Conservation (phyloP, 2,888 invertebrate species). For the Erebia aethiops region DNA sequence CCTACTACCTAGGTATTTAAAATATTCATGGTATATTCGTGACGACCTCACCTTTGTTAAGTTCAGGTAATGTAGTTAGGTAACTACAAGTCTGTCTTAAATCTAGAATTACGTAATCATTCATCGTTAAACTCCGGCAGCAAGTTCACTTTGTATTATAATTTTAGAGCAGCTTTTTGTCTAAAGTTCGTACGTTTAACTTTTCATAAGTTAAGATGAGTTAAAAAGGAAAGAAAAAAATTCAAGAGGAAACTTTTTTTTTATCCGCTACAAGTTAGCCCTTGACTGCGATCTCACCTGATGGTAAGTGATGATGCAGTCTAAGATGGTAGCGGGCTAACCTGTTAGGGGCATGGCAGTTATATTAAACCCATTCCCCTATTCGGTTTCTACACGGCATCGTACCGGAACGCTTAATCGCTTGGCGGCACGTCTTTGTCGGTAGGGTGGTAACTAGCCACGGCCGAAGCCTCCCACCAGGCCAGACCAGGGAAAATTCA, state of each 20-base stretch:
- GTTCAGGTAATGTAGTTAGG: conserved; percentile 14
- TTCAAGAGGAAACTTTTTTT: not conserved
- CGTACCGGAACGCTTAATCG: too few relatives aligned
- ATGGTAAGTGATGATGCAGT: too few relatives aligned
- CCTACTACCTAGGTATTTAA: conserved; percentile 9
- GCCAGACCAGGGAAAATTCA: too few relatives aligned
- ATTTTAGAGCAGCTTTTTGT: conserved; percentile 3
- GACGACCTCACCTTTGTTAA: conserved; percentile 27
- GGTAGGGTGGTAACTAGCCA: too few relatives aligned
- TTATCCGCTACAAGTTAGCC: too few relatives aligned
- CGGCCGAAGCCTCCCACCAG: too few relatives aligned
- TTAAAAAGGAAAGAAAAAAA: not conserved
- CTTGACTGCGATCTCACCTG: too few relatives aligned
- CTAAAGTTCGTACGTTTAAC: not conserved
- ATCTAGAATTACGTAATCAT: conserved; percentile 9
- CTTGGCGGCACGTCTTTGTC: too few relatives aligned
- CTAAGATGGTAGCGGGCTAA: too few relatives aligned
- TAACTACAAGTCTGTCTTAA: conserved; percentile 10
- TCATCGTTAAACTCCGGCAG: conserved; percentile 2
- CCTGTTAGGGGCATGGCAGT: too few relatives aligned
- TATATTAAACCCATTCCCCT: too few relatives aligned
- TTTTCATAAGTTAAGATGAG: not conserved
- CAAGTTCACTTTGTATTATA: conserved; percentile 3
- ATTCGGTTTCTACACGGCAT: too few relatives aligned
- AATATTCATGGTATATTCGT: conserved; percentile 20